Base-by-base conservation (phyloP, 2,888 invertebrate species). In the Cactoblastis cactorum region DNA sequence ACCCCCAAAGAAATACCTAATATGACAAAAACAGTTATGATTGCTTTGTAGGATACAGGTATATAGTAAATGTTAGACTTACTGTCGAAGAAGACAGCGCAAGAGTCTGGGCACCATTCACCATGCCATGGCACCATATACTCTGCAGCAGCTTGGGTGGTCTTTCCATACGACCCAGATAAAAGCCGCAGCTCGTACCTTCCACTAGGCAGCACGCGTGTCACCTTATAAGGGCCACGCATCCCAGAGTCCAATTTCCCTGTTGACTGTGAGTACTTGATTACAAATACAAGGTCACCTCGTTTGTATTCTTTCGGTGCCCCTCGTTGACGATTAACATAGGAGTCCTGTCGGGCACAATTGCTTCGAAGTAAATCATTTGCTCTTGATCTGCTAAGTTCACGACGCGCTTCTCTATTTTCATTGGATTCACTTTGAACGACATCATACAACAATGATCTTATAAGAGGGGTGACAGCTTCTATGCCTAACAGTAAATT, bases 221-320 rank as follows among this genome's bases (percentile, higher is more conserved):
- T 15, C 0, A 60, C 54, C 0, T 32, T 28, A 33, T 62, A 60
- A 6, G 60, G 59, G 0, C 58, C 59, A 2, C 60, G 45, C 58
- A 60, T 58, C 0, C 55, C 49, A 12, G 52, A 18, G 15, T 52
- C 52, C 18, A 52, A 15, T 12, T 52, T 53, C 11, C 43, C 50
- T 14, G 50, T 46, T 12, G 35, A 45, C 41, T 55, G 53, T 48
- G 50, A 49, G 11, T 46, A 28, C 15, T 55, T 55, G 28, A 22
- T 45, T n/a, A 45, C 38, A 49, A 39, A 39, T 1, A 49, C 49
- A 14, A 49, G 12, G n/a, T 24, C 24, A 41, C 19, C 18, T 4
- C 32, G 12, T 32, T 34, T 34, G 15, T 33, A 46, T 15, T 33
- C 8, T n/a, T 18, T 33, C n/a, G 45, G 45, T 15, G 45, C 19